Evolutionary conservation across 2,113 vertebrate genomes (phyloP).

Genomic region (Micromys minutus): DNA sequence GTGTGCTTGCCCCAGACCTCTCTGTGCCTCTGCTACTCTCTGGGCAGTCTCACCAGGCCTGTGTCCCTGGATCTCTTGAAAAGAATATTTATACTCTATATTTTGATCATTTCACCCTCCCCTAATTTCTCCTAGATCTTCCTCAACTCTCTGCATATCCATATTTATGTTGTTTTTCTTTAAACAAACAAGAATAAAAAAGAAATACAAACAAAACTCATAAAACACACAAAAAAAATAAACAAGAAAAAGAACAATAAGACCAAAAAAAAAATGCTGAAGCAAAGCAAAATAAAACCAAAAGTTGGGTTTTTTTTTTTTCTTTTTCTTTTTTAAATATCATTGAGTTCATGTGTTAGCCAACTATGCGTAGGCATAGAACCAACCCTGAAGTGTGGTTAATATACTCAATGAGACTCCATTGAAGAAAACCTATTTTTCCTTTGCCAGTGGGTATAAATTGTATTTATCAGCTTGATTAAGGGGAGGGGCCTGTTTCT

Average conservation of each 20-base stretch:
- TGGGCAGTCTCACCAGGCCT: too few relatives aligned
- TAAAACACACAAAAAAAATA: background rate
- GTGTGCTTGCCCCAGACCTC: too few relatives aligned
- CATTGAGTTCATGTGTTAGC: background rate
- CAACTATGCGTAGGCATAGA: background rate
- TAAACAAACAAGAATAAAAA: background rate
- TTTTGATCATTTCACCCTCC: background rate
- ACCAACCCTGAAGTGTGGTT: background rate
- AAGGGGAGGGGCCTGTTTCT: background rate
- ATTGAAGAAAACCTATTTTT: background rate
- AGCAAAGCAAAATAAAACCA: background rate
- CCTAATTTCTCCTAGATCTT: background rate
- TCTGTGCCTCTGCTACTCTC: too few relatives aligned
- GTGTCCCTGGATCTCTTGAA: too few relatives aligned
- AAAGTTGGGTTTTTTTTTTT: background rate
- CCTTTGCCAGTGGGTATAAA: background rate
- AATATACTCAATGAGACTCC: background rate
- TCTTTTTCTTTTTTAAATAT: background rate
- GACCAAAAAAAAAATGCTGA: background rate
- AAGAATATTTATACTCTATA: too few relatives aligned
- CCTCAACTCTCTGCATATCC: background rate
- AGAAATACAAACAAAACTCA: background rate
- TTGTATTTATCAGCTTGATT: background rate
- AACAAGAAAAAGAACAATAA: background rate
- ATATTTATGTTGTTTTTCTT: background rate